Evolutionary conservation across 1,140 invertebrate species (phyloP).

Genomic region (Eumaeus atala): DNA sequence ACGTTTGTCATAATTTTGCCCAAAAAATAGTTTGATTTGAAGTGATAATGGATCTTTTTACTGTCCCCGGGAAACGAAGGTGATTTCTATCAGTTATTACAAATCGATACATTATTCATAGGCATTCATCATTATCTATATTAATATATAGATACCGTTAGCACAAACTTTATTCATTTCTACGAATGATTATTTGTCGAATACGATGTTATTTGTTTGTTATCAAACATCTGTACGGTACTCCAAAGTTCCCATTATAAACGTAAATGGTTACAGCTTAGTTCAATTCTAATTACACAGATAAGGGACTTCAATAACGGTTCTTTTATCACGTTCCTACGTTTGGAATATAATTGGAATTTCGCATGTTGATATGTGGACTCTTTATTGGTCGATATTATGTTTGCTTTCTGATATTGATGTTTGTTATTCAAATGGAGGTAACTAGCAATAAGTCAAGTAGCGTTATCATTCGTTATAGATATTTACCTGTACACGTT

Average conservation of each 20-base stretch:
- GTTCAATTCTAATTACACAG: conserved; percentile 70
- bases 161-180: background rate
- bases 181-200: conserved; percentile 1
- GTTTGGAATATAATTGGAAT: conserved; percentile 73
- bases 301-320: conserved; percentile 69
- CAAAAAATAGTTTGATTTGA: too few species aligned
- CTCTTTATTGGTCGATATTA: conserved; percentile 71
- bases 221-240: conserved; percentile 52
- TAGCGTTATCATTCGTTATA: conserved; percentile 33
- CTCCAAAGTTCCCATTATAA: conserved; percentile 64
- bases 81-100: too few species aligned
- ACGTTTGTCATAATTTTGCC: too few species aligned
- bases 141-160: background rate
- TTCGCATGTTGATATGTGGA: conserved; percentile 71
- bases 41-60: too few species aligned
- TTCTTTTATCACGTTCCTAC: conserved; percentile 68
- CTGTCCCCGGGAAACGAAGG: too few species aligned
- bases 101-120: too few species aligned
- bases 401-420: conserved; percentile 68
- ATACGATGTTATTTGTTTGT: conserved; percentile 33
- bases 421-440: conserved; percentile 57
- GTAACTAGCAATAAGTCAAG: conserved; percentile 31
- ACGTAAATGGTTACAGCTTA: conserved; percentile 69
- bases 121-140: too few species aligned
- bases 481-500: too few species aligned